Evolutionary conservation across 2,797 vertebrate species (phyloP).

Genomic region (Hylomyscus alleni): DNA sequence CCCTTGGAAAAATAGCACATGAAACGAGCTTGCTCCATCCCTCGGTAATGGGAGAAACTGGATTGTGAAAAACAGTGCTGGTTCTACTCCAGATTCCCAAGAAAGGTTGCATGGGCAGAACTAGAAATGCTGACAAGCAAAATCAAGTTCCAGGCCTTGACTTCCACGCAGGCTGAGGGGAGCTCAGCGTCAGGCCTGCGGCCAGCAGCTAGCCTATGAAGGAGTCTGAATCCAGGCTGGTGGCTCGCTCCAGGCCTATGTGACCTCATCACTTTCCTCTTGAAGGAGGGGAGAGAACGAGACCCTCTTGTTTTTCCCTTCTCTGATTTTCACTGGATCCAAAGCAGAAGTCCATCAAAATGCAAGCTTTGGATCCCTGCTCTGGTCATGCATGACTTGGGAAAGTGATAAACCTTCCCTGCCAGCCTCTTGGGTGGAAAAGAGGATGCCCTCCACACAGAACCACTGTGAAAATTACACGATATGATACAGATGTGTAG

Average conservation of each 20-base stretch:
- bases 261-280: not conserved
- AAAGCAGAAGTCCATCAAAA: not conserved
- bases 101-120: slow-evolving; percentile 80
- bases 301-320: not conserved
- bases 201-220: not conserved
- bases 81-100: slow-evolving; percentile 76
- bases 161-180: not conserved
- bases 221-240: not conserved
- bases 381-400: not conserved
- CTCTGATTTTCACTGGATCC: not conserved
- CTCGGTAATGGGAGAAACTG: slow-evolving; percentile 83
- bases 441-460: not conserved
- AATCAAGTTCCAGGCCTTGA: slow-evolving; percentile 65
- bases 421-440: not conserved
- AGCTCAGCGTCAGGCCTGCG: not conserved
- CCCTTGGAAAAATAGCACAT: slow-evolving; percentile 74
- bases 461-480: not conserved
- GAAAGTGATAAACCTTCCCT: not conserved
- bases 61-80: slow-evolving; percentile 81
- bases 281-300: accelerated
- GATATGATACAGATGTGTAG: not conserved
- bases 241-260: accelerated
- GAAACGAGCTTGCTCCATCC: slow-evolving; percentile 79
- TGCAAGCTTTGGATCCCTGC: not conserved
- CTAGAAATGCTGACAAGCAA: slow-evolving; percentile 74